Conservation (phyloP, 2,888 invertebrate genomes). For the Mimachlamys varia region DNA sequence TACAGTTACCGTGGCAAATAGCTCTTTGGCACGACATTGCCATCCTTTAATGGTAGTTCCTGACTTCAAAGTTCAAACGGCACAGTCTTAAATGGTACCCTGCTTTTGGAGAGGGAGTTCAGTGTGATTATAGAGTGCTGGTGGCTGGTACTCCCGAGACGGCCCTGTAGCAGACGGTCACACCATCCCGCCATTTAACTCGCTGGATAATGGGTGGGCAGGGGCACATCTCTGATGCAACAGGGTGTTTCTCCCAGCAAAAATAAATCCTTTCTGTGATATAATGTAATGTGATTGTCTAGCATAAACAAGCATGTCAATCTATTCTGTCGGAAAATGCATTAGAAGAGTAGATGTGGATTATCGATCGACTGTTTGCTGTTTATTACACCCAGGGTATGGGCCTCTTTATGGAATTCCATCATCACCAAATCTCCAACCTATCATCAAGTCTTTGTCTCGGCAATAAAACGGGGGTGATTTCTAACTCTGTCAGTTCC, state of each 20-base stretch:
- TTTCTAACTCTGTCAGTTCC: neutral
- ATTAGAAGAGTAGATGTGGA: slow-evolving; percentile 17
- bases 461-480: neutral
- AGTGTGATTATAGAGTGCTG: neutral
- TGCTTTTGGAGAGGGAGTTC: neutral
- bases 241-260: neutral
- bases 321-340: slow-evolving; percentile 1
- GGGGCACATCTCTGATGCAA: neutral
- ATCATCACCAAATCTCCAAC: neutral
- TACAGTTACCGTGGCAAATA: neutral
- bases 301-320: neutral
- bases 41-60: neutral
- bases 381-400: neutral
- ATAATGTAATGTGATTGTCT: slow-evolving; percentile 6
- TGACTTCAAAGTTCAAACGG: neutral
- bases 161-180: neutral
- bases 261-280: neutral
- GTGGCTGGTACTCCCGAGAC: neutral
- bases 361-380: neutral
- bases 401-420: neutral
- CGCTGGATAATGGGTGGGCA: neutral
- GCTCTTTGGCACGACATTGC: neutral
- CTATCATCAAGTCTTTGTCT: slow-evolving; percentile 23
- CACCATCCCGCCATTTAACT: neutral
- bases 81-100: neutral